phyloP scores from a whole-genome alignment of 2,888 invertebrate genomes.

The Eumacrocentrus americanus region DNA sequence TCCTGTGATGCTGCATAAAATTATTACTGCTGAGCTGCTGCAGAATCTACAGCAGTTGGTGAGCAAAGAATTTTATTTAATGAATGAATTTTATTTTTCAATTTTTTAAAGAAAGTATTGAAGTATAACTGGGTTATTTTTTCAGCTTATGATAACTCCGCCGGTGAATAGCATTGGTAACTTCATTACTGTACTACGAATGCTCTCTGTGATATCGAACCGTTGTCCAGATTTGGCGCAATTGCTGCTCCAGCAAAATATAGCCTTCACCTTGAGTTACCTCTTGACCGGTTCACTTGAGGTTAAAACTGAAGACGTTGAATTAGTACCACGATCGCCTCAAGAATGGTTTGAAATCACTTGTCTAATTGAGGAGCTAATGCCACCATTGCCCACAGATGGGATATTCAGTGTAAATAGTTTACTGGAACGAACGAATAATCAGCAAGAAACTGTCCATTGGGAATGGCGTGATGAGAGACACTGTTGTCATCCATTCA shows the following conservation, averaged over 20 bases:
- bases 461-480: conserved; percentile 99
- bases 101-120: no score
- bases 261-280: conserved; percentile 93
- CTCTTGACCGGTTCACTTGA: conserved; percentile 89
- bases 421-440: conserved; percentile 78
- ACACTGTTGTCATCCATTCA: conserved; percentile 89
- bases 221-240: conserved; percentile 94
- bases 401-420: conserved; percentile 95
- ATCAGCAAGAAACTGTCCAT: conserved; percentile 76
- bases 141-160: conserved; percentile 88
- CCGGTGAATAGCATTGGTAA: conserved; percentile 94
- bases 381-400: conserved; percentile 94
- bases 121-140: no score
- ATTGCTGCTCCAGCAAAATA: conserved; percentile 89
- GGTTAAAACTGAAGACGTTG: conserved; percentile 70
- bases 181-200: conserved; percentile 94
- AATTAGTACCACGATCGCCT: conserved; percentile 88
- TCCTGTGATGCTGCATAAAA: conserved; percentile 87
- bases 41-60: conserved; percentile 93
- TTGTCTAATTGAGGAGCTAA: conserved; percentile 93
- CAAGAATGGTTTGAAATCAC: conserved; percentile 98
- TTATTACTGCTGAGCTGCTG: conserved; percentile 88
- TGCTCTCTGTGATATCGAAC: conserved; percentile 95
- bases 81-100: not conserved
- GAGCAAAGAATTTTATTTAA: conserved; percentile 47